A percentile compares a stretch with the other conserved stretches of the same genome.
Conservation (phyloP, 2,797 vertebrate species). For the Esox masquinongy region DNA sequence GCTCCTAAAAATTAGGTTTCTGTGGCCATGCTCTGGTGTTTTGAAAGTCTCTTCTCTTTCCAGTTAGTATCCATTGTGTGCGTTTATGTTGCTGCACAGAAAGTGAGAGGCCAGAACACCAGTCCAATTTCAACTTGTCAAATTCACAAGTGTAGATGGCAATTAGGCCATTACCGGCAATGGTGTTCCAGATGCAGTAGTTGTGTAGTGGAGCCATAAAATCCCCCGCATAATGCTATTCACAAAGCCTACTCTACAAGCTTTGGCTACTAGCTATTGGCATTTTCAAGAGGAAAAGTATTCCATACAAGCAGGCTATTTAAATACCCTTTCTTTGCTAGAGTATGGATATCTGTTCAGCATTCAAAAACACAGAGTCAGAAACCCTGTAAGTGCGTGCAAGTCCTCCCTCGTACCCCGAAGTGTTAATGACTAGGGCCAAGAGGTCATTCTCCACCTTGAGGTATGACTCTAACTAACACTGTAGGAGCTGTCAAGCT, state of each 20-base stretch:
- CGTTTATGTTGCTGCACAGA: neutral
- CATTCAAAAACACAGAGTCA: constrained; percentile 2
- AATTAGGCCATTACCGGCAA: neutral
- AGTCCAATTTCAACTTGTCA: neutral
- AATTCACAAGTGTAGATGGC: neutral
- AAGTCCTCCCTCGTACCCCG: constrained; percentile 4
- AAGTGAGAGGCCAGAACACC: no score
- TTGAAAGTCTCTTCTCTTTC: neutral
- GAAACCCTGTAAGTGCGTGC: neutral
- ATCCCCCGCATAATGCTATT: neutral
- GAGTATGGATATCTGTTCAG: neutral
- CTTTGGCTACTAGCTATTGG: neutral
- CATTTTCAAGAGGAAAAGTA: constrained; percentile 3
- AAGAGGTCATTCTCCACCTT: neutral
- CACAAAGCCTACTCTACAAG: neutral
- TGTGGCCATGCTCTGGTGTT: neutral
- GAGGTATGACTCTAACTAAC: constrained; percentile 7
- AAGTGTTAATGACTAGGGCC: neutral
- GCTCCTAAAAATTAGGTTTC: neutral
- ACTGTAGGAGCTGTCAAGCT: neutral
- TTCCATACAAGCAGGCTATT: neutral
- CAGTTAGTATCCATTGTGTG: neutral
- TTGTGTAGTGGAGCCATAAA: no score
- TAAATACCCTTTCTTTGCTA: neutral
- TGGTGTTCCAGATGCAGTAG: neutral